Conservation (phyloP, 2,113 vertebrate genomes). For the Rhinogobius similis region DNA sequence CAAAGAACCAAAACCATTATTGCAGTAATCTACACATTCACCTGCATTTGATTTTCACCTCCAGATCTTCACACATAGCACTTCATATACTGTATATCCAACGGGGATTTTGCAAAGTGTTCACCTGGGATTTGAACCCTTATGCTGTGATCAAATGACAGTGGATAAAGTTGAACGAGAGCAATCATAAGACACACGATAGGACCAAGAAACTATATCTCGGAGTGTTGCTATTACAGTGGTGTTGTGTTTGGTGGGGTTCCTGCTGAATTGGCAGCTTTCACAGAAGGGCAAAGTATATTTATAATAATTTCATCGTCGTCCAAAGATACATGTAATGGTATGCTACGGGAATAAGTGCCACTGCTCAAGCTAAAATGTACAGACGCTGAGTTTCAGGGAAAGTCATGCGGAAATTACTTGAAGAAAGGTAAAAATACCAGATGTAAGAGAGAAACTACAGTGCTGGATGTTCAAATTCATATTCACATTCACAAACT, state of each 20-base stretch:
- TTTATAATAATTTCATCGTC: conserved; percentile 8
- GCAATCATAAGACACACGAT: conserved; percentile 43
- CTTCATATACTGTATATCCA: conserved; percentile 23
- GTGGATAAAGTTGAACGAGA: conserved; percentile 26
- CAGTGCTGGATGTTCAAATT: neutral
- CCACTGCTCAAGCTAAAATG: neutral
- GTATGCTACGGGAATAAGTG: neutral
- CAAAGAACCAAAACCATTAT: conserved; percentile 30
- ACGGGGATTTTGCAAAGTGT: conserved; percentile 34
- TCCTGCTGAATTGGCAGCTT: conserved; percentile 12
- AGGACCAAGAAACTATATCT: conserved; percentile 27
- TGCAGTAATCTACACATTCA: conserved; percentile 30
- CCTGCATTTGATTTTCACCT: conserved; percentile 38
- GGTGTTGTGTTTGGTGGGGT: conserved; percentile 12
- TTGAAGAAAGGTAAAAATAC: neutral
- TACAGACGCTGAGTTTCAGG: neutral
- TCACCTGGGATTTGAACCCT: conserved; percentile 45
- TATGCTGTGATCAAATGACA: conserved; percentile 45
- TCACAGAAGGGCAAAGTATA: neutral
- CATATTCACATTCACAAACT: no score
- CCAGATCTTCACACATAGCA: conserved; percentile 34
- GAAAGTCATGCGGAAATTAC: conserved; percentile 6
- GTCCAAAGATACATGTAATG: neutral
- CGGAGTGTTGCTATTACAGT: neutral
- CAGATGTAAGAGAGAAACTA: neutral